Evolutionary conservation across 2,113 vertebrate species (phyloP).

Genomic region (Caloenas nicobarica): DNA sequence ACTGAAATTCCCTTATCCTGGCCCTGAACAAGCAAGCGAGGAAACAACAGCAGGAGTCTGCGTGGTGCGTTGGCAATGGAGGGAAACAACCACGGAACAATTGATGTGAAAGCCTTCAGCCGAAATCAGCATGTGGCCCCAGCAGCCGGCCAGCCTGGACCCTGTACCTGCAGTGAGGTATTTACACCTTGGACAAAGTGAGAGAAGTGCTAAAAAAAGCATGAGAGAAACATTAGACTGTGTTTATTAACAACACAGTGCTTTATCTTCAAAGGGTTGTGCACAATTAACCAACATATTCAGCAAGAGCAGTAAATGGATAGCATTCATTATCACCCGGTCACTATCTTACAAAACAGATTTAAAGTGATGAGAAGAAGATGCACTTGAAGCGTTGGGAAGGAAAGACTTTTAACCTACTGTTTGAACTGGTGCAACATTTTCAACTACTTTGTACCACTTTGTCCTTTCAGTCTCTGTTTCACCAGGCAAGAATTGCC

Average conservation of each 20-base stretch:
- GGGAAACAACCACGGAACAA: not conserved
- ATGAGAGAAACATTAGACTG: not conserved
- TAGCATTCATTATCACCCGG: conserved; percentile 53
- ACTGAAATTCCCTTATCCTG: conserved; percentile 50
- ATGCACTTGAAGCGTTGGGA: not conserved
- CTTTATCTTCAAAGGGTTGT: conserved; percentile 40
- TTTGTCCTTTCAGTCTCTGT: not conserved
- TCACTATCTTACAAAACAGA: not conserved
- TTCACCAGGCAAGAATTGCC: not conserved
- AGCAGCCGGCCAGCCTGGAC: not conserved
- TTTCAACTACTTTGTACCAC: rapidly evolving
- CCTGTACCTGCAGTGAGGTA: not conserved
- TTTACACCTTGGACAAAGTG: conserved; percentile 41
- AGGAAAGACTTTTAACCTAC: not conserved
- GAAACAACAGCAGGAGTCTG: conserved; percentile 46
- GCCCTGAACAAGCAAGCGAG: conserved; percentile 1
- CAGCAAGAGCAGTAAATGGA: not conserved
- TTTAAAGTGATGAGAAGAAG: conserved; percentile 7
- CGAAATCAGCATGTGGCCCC: conserved; percentile 27
- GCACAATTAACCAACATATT: conserved; percentile 26
- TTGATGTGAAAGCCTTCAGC: conserved; percentile 32
- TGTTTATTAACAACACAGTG: conserved; percentile 40
- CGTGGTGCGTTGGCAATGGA: not conserved
- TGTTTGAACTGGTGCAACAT: not conserved
- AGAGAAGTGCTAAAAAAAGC: not conserved